Evolutionary conservation across 1,140 invertebrate genomes (phyloP).

Genomic region (Heliothis virescens): DNA sequence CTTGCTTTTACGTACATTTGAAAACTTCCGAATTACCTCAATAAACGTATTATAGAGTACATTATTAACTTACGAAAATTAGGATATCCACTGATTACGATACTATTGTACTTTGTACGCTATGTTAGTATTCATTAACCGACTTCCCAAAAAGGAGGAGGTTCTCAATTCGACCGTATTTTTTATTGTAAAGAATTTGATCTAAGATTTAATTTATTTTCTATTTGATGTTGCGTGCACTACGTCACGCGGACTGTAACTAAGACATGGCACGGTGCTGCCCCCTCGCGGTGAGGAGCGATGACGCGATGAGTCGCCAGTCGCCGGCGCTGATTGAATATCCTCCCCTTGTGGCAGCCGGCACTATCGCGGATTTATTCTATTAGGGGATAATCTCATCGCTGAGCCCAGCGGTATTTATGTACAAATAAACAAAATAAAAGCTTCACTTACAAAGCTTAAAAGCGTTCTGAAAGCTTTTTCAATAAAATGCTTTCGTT

Average conservation of each 20-base stretch:
- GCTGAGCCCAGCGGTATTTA: conserved; percentile 15
- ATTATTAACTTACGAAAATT: too few relatives aligned
- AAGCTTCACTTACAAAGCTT: neutral
- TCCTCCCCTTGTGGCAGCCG: conserved; percentile 6
- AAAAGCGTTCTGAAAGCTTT: conserved; percentile 1
- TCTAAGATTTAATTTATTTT: too few relatives aligned
- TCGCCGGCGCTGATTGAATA: conserved; percentile 22
- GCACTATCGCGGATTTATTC: conserved; percentile 32
- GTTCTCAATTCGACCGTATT: too few relatives aligned
- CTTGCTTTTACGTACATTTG: neutral
- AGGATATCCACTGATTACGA: too few relatives aligned
- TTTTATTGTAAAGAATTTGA: too few relatives aligned
- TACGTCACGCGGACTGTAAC: neutral
- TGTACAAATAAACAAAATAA: neutral
- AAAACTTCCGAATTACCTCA: neutral
- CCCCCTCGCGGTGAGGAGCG: too few relatives aligned
- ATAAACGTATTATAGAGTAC: too few relatives aligned
- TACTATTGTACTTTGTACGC: too few relatives aligned
- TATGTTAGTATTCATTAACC: too few relatives aligned
- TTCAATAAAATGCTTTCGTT: neutral
- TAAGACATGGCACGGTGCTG: neutral
- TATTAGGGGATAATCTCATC: conserved; percentile 23
- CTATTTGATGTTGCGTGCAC: too few relatives aligned
- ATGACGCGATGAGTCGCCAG: conserved; percentile 19
- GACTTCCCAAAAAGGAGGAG: too few relatives aligned